These are phyloP conservation scores for Prionailurus viverrinus DNA, from an alignment of 2,113 vertebrate species.

Conservation along the genomic window DNA sequence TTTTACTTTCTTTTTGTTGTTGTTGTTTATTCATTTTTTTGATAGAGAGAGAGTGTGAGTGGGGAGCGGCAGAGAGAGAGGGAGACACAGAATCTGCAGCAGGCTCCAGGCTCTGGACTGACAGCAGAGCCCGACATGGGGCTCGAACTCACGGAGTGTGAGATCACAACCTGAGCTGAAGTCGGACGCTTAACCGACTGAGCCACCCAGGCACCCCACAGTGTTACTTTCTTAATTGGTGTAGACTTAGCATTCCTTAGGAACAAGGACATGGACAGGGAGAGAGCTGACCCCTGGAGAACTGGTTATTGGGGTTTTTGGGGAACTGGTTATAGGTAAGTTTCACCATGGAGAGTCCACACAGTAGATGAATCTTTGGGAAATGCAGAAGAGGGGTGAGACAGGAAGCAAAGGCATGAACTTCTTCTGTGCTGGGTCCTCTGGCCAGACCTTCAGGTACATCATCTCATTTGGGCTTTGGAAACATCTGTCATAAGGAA, in stretches of 20 bases:
- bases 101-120: too few species aligned
- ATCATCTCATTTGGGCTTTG: not conserved
- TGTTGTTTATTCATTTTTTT: too few species aligned
- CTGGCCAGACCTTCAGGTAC: not conserved
- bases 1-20: not conserved
- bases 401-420: not conserved
- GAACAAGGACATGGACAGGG: not conserved
- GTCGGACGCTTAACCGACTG: too few species aligned
- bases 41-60: too few species aligned
- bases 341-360: not conserved
- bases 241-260: not conserved
- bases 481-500: not conserved
- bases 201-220: too few species aligned
- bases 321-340: not conserved
- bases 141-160: too few species aligned
- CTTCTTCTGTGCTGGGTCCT: not conserved
- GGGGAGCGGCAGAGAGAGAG: too few species aligned
- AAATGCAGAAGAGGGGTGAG: not conserved
- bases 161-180: too few species aligned
- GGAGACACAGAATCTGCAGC: too few species aligned
- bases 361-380: not conserved
- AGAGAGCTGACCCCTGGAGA: not conserved
- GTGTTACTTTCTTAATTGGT: slow-evolving; percentile 42
- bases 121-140: too few species aligned
- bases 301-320: not conserved